A percentile compares a stretch with the other conserved stretches of the same genome.
phyloP scores from a whole-genome alignment of 2,888 invertebrate species.

The Craniophora ligustri region DNA sequence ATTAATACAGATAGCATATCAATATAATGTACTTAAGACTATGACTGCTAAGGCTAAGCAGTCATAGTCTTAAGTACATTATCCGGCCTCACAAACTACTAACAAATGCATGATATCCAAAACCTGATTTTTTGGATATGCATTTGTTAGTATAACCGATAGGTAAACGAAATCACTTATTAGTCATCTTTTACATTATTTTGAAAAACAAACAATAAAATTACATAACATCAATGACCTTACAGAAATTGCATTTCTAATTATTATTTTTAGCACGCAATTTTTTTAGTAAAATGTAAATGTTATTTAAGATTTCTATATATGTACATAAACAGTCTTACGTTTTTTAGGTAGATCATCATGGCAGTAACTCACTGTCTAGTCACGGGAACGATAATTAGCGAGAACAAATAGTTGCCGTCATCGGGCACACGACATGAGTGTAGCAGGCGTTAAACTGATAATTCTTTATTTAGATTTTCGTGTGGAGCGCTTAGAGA shows the following conservation, averaged over 20 bases:
- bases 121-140: too few relatives aligned
- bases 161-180: too few relatives aligned
- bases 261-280: background rate
- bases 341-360: constrained; percentile 75
- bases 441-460: constrained; percentile 66
- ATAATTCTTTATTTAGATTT: constrained; percentile 73
- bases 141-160: too few relatives aligned
- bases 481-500: constrained; percentile 57
- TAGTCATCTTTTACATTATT: background rate
- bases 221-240: background rate
- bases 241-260: background rate
- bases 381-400: constrained; percentile 39
- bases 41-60: constrained; percentile 3
- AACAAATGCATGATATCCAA: too few relatives aligned
- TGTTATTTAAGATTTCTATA: constrained; percentile 9
- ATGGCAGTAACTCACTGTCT: constrained; percentile 52
- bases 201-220: background rate
- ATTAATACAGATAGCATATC: background rate
- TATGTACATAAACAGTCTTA: constrained; percentile 59
- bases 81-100: too few relatives aligned
- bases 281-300: too few relatives aligned
- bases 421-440: constrained; percentile 61
- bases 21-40: background rate
- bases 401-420: constrained; percentile 50
- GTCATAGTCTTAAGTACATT: too few relatives aligned